A percentile compares a stretch with the other conserved stretches of the same genome.
Conservation (phyloP, 2,113 vertebrate genomes). For the Butorides virescens region DNA sequence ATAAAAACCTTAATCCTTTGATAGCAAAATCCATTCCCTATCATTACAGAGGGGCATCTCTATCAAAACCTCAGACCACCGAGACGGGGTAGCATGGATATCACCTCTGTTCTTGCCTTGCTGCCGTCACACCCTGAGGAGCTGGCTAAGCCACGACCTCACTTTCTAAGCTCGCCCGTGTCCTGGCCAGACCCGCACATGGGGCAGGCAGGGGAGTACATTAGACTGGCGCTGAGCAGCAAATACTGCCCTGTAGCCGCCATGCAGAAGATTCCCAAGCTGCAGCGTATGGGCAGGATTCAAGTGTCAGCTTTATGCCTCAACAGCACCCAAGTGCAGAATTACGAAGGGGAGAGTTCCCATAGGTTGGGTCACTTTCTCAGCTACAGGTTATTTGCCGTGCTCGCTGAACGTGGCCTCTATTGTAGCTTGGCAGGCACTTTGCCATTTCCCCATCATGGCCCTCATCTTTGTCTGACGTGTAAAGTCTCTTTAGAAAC, state of each 20-base stretch:
- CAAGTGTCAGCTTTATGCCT: background rate
- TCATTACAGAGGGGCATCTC: background rate
- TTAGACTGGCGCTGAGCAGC: background rate
- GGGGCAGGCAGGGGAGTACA: background rate
- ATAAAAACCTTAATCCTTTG: background rate
- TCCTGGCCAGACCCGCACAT: background rate
- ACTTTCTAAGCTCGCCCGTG: background rate
- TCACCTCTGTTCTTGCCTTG: background rate
- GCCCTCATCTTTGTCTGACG: background rate
- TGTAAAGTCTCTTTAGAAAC: conserved; percentile 24
- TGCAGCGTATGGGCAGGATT: background rate
- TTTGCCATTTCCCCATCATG: background rate
- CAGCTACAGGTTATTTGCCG: background rate
- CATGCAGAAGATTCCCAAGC: background rate
- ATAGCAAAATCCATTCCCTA: background rate
- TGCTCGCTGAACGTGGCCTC: background rate
- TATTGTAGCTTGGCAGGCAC: background rate
- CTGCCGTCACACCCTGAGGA: background rate
- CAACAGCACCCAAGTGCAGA: background rate
- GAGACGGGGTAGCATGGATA: rapidly evolving
- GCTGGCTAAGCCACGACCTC: background rate
- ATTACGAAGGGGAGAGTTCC: background rate
- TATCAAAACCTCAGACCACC: background rate
- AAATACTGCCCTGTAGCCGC: background rate
- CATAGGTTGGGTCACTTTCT: background rate